Evolutionary conservation across 2,888 invertebrate species (phyloP), one percentile per base, ranked within the genome.

Genomic region (Oligia latruncula): DNA sequence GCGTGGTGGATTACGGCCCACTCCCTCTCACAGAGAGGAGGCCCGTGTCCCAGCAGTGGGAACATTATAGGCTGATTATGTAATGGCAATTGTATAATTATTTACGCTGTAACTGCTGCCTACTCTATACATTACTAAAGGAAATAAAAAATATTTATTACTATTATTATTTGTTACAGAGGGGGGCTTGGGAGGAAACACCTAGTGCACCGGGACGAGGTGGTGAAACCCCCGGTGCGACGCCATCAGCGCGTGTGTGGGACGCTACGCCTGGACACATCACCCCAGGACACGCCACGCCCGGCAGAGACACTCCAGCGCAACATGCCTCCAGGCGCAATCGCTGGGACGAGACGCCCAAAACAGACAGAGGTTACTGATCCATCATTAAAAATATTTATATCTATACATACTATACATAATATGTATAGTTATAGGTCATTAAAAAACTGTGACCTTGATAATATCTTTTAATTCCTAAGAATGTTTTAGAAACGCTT

Each of bases 321-420:
- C 96, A 96, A 71, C 96, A 96, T 82, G 98, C 98, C 77, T 98
- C 98, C 55, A 97, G 99, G 20, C 97, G 99, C 71, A 99, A 99
- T 97, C 98, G 99, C 81, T 99, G 99, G 99, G 99, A 99, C 95
- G 99, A 99, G 95, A 99, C 99, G 0, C 99, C 99, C 1, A 99
- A 99, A 97, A 99, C 99, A 6, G 99, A 99, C 93, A 97, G 99
- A 93, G 98, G 98, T 98, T 91, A 74, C 55, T 73, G 67, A 29
- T 52, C 9, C 23, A 29, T 40, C n/a, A n/a, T n/a, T 60, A n/a
- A 60, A 60, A 11, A 13, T 11, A n/a, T 9, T 4, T 23, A 58
- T 8, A 20, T n/a, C 58, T 29, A 29, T 29, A 29, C 29, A 29
- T 29, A 29, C 29, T 29, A 29, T 29, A 29, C 29, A 29, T 29